phyloP scores from a whole-genome alignment of 1,140 invertebrate genomes.

The Scylla paramamosain region DNA sequence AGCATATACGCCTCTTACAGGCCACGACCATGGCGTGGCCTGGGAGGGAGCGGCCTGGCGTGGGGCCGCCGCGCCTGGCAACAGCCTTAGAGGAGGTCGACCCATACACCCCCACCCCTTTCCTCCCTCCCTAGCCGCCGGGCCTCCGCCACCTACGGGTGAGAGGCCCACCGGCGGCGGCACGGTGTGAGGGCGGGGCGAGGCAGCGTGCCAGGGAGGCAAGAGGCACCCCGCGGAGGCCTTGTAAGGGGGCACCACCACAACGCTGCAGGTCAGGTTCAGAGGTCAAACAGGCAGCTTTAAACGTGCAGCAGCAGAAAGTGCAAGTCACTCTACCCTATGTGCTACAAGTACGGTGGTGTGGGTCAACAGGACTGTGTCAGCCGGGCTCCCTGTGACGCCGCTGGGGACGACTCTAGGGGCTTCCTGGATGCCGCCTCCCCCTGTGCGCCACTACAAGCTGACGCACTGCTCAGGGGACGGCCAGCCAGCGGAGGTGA shows the following conservation, averaged over 20 bases:
- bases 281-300: not conserved
- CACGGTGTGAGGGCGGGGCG: not conserved
- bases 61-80: slow-evolving; percentile 4
- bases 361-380: slow-evolving; percentile 11
- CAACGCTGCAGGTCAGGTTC: not conserved
- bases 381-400: not conserved
- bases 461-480: not conserved
- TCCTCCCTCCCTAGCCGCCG: not conserved
- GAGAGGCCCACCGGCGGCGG: not conserved
- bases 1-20: not conserved
- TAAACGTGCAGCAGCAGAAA: not conserved
- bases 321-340: not conserved
- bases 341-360: not conserved
- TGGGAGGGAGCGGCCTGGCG: not conserved
- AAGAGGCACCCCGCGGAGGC: slow-evolving; percentile 15
- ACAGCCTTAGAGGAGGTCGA: not conserved
- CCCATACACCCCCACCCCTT: no score
- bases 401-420: not conserved
- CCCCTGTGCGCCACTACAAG: not conserved
- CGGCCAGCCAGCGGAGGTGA: not conserved
- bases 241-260: not conserved
- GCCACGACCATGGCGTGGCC: not conserved
- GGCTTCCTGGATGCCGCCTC: not conserved
- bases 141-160: not conserved
- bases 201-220: not conserved